Conservation (phyloP, 53 echinoderm and acorn worm species). For the Mesocentrotus franciscanus region DNA sequence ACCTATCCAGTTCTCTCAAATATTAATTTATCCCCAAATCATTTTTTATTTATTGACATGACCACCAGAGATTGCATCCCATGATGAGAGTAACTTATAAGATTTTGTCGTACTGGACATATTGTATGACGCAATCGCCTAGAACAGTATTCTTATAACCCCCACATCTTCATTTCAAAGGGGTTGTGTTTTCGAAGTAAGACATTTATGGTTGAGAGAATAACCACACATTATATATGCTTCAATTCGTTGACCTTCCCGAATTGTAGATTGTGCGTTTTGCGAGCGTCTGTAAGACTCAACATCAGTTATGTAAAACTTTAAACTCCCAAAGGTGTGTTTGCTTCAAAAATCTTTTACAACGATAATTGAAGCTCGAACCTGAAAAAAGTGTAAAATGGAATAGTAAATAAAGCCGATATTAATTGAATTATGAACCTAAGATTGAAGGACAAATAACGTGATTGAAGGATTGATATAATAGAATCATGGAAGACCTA, state of each 20-base stretch:
- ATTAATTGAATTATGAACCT: too few relatives aligned
- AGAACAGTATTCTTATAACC: not conserved
- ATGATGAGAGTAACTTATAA: too few relatives aligned
- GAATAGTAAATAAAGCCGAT: not conserved
- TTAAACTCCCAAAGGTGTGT: not conserved
- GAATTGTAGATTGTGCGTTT: not conserved
- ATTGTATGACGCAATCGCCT: too few relatives aligned
- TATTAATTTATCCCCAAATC: too few relatives aligned
- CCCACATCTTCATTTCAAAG: not conserved
- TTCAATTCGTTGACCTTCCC: not conserved
- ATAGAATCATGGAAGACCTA: too few relatives aligned
- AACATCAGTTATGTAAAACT: not conserved
- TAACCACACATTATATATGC: slow-evolving; percentile 4
- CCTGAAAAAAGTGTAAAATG: not conserved
- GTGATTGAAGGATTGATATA: too few relatives aligned
- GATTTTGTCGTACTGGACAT: too few relatives aligned
- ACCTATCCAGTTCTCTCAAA: too few relatives aligned
- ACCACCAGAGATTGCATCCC: too few relatives aligned
- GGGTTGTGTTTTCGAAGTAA: not conserved
- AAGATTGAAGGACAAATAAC: too few relatives aligned
- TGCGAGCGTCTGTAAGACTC: not conserved
- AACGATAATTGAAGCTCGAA: not conserved
- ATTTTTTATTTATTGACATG: too few relatives aligned
- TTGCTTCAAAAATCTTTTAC: not conserved
- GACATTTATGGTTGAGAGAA: not conserved